Base-by-base conservation (phyloP, 2,797 vertebrate species). In the Rhinophrynus dorsalis region DNA sequence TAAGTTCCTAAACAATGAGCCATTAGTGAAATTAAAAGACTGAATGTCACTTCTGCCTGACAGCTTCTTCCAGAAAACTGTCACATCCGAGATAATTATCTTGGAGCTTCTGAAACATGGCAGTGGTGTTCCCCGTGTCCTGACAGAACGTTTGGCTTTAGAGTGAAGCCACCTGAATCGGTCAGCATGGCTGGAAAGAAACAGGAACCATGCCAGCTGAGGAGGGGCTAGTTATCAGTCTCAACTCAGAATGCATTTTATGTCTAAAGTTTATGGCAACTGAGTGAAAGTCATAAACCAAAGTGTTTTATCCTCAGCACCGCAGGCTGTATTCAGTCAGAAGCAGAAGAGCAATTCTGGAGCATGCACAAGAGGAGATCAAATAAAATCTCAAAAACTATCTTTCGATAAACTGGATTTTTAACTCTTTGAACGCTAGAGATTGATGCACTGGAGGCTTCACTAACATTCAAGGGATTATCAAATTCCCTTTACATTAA, bases 71-170 rank as follows among this genome's bases (percentile, higher is more conserved):
- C 50, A 63, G 51, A 26, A 55, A 55, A 30, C 38, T 45, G 50
- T 63, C 59, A 63, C 68, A 50, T 57, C 51, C 42, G 48, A 56
- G 30, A 29, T 71, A 71, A 64, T 64, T 71, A 56, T 26, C 59
- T 47, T 10, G 13, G 10, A 23, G 29, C 1, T 23, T 27, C 40
- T 29, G 40, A 50, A 56, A 29, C 59, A 23, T 40, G 59, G 42
- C 50, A 63, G 40, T 33, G 13, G 23, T 8, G 48, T 40, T 51
- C 57, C 26, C 6, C 17, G 11, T 44, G 6, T 24, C 20, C 55
- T 42, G 23, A 33, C 9, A 40, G 12, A 15, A n/a, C 18, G 17
- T 50, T 23, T 52, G 1, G 18, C 9, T 23, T 15, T 23, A 12
- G 11, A 3, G 3, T 7, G 15, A 27, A 58, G 23, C 35, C 21